Base-by-base conservation (phyloP, 2,888 invertebrate genomes). In the Ormyrus nitidulus region DNA sequence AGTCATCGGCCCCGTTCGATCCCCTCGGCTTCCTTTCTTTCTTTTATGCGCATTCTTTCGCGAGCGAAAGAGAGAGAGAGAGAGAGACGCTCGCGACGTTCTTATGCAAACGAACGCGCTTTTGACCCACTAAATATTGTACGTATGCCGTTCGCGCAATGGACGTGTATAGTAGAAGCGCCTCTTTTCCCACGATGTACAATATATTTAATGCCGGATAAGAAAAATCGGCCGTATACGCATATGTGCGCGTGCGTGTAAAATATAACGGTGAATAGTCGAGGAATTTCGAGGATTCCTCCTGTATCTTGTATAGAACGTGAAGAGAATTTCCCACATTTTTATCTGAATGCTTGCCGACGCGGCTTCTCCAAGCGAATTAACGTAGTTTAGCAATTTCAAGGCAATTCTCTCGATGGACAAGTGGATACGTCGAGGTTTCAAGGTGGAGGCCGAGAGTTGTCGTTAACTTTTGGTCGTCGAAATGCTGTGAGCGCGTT, bases 1-100 rank as follows among this genome's bases (percentile, higher is more conserved):
- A 72, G 68, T 80, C 80, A 80, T 71, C 76, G 80, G 65, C 72
- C 80, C 46, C 80, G 34, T 76, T 76, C 71, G 64, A 54, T 68
- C 34, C 34, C 34, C 34, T 34, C 73, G 54, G 59, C 68, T 71
- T 66, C 53, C 75, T 79, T 79, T 75, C 62, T 62, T 66, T 58
- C 49, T 75, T 61, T 66, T 64, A 65, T 49, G 54, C 69, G n/a
- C 73, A 73, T 74, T 73, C 73, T 53, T 73, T 49, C 61, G 56
- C 48, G 49, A 64, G 19, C 46, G 19, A n/a, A 48, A 13, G 49
- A 64, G 13, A 6, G n/a, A 34, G 13, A 6, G 13, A 6, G n/a
- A 34, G 19, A 19, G 19, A 19, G n/a, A 34, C 19, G n/a, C 9
- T 48, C 13, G 11, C 13, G 34, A 34, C 34, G 13, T 58, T 46